These are phyloP conservation scores for Mylabris phalerata DNA, from an alignment of 1,140 invertebrate genomes.

Conservation along the genomic window DNA sequence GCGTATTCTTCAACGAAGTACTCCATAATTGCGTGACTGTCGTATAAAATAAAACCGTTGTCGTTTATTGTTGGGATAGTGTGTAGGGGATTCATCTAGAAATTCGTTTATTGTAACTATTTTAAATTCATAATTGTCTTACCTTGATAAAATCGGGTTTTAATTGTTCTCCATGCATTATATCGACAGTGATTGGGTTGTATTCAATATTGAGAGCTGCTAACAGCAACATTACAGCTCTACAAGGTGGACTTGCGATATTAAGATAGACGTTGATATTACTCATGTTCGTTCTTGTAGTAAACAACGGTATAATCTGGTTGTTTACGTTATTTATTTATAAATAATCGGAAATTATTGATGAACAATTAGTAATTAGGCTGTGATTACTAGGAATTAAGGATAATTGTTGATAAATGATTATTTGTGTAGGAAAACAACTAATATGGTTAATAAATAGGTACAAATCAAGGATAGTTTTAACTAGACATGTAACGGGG, in stretches of 20 bases:
- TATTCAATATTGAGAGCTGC: conserved; percentile 45
- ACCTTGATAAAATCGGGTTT: conserved; percentile 47
- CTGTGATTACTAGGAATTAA: too few species aligned
- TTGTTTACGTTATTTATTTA: too few species aligned
- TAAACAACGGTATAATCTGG: too few species aligned
- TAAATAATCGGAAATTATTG: too few species aligned
- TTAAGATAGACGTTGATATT: conserved; percentile 46
- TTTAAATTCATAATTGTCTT: neutral
- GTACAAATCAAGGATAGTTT: too few species aligned
- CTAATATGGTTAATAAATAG: too few species aligned
- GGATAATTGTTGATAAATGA: too few species aligned
- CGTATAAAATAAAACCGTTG: conserved; percentile 28
- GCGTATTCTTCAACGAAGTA: conserved; percentile 48
- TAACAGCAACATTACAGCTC: conserved; percentile 44
- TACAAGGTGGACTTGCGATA: conserved; percentile 44
- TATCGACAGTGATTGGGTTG: conserved; percentile 44
- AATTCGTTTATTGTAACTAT: conserved; percentile 1
- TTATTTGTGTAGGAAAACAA: too few species aligned
- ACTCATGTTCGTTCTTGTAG: conserved; percentile 11
- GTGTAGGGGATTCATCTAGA: conserved; percentile 44
- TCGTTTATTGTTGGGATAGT: conserved; percentile 30
- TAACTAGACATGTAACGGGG: too few species aligned
- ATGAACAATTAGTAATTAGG: too few species aligned
- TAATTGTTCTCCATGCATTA: conserved; percentile 42
- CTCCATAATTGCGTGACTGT: conserved; percentile 44